phyloP scores from a whole-genome alignment of 1,140 invertebrate species.

The Rhagoletis zephyria region DNA sequence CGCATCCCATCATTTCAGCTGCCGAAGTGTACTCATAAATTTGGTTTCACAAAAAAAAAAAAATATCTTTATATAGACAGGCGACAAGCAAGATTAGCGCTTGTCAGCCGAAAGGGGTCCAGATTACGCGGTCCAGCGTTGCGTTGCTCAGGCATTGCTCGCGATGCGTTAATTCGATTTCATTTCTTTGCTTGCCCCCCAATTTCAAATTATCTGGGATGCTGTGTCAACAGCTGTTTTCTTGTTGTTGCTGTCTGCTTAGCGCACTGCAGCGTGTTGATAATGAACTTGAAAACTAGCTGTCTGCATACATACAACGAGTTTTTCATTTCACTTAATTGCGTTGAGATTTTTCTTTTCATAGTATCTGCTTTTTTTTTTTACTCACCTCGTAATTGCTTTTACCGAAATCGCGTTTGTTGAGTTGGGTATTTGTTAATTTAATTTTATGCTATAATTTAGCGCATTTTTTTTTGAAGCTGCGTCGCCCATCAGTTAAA shows the following conservation, averaged over 20 bases:
- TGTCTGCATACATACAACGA: no score
- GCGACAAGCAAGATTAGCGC: neutral
- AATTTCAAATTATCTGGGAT: no score
- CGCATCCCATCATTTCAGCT: slow-evolving; percentile 22
- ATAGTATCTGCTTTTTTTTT: neutral
- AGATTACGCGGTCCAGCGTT: neutral
- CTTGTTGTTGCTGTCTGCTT: no score
- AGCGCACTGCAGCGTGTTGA: slow-evolving; percentile 11
- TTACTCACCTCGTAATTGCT: neutral
- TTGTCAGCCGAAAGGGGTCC: slow-evolving; percentile 32
- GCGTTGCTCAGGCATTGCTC: neutral
- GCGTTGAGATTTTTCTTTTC: no score
- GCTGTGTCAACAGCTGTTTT: no score
- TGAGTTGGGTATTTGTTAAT: neutral
- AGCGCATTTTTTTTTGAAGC: neutral
- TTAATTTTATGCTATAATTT: neutral
- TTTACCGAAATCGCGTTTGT: neutral
- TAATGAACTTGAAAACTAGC: slow-evolving; percentile 42
- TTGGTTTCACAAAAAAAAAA: neutral
- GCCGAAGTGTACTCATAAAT: slow-evolving; percentile 26
- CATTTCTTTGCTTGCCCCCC: neutral
- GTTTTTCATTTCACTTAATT: slow-evolving; percentile 7
- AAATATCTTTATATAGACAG: no score
- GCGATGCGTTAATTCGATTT: neutral
- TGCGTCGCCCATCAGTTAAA: neutral